phyloP scores from a whole-genome alignment of 2,888 invertebrate genomes.

The Erpobdella octoculata region DNA sequence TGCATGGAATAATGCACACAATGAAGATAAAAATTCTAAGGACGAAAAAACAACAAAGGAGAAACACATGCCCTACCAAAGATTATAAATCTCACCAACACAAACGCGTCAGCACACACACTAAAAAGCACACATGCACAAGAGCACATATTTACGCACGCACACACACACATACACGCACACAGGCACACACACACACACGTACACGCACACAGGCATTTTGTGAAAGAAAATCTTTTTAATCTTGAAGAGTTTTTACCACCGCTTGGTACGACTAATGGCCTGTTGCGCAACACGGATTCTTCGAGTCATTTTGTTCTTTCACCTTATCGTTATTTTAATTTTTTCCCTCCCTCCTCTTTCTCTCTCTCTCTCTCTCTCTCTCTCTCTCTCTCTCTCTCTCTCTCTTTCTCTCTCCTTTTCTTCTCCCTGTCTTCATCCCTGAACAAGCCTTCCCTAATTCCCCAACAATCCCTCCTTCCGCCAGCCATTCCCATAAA shows the following conservation, averaged over 20 bases:
- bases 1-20: too few relatives aligned
- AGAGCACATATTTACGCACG: background rate
- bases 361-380: constrained; percentile 11
- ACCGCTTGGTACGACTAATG: too few relatives aligned
- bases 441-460: background rate
- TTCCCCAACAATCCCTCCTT: background rate
- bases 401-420: constrained; percentile 12
- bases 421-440: background rate
- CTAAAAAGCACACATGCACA: background rate
- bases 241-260: background rate
- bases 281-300: too few relatives aligned
- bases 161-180: constrained; percentile 2
- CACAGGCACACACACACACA: background rate
- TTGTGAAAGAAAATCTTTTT: background rate
- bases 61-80: too few relatives aligned
- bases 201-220: background rate
- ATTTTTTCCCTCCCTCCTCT: background rate
- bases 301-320: background rate
- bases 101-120: background rate
- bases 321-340: background rate
- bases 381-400: constrained; percentile 7
- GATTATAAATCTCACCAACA: background rate
- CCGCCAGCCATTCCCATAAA: background rate
- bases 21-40: too few relatives aligned
- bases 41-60: too few relatives aligned